Percentiles rank a stretch among this genome's conserved stretches.
These are phyloP conservation scores for Bothrops jararaca DNA, from an alignment of 2,113 vertebrate genomes.

Conservation along the genomic window DNA sequence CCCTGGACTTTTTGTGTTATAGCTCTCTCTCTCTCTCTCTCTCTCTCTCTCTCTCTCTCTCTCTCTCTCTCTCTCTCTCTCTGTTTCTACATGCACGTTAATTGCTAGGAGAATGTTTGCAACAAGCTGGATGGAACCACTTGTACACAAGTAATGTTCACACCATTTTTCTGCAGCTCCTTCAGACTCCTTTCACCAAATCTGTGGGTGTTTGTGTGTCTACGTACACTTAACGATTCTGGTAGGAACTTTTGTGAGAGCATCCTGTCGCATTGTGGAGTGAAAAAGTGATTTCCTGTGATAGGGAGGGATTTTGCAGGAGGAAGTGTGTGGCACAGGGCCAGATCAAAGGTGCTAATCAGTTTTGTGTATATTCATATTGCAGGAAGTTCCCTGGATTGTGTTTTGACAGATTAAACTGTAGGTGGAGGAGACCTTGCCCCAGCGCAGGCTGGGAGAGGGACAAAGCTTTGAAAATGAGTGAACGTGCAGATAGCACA, in stretches of 20 bases:
- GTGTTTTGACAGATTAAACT: slow-evolving; percentile 50
- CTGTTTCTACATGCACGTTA: neutral
- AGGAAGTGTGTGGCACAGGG: slow-evolving; percentile 69
- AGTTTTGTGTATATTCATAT: slow-evolving; percentile 46
- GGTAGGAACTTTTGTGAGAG: slow-evolving; percentile 46
- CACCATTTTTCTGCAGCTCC: neutral
- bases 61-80: too few relatives aligned
- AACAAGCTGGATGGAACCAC: neutral
- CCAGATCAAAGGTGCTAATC: slow-evolving; percentile 64
- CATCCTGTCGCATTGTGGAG: slow-evolving; percentile 46
- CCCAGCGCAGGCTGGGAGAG: slow-evolving; percentile 5
- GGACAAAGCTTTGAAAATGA: slow-evolving; percentile 29
- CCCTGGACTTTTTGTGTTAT: neutral
- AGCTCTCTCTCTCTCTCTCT: neutral
- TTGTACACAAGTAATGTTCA: neutral
- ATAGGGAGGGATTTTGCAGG: slow-evolving; percentile 69
- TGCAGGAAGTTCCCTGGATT: slow-evolving; percentile 49
- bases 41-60: neutral
- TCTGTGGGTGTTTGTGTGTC: neutral
- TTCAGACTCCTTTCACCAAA: neutral
- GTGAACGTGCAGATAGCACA: neutral
- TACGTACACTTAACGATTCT: neutral
- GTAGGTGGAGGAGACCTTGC: slow-evolving; percentile 8
- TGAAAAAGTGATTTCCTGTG: slow-evolving; percentile 65
- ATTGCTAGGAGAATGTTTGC: neutral